Base-by-base conservation (phyloP, 2,888 invertebrate genomes). In the Oasisia sp. region DNA sequence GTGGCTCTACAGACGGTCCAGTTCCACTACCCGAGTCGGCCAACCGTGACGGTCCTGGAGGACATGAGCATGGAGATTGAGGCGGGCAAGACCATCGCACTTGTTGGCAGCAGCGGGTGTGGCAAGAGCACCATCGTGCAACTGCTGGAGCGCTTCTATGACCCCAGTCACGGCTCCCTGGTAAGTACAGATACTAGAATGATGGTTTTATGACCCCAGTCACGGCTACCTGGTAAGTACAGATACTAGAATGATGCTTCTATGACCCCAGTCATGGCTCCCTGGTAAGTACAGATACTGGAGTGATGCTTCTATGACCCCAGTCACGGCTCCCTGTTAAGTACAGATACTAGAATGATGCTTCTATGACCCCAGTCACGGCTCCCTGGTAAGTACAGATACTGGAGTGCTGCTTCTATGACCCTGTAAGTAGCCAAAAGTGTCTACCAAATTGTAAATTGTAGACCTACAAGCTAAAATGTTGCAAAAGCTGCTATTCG, bases 101-200 rank as follows among this genome's bases (percentile, higher is more conserved):
- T 94, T 32, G 96, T 96, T 4, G 98, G 32, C 96, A 97, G 97
- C 5, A 98, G 98, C 92, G 98, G 98, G 0, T 98, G 98, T 95
- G 98, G 98, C 27, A 98, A 98, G 96, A 98, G 98, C 89, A 98
- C 98, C 0, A 97, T 98, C 92, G 97, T 98, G 93, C 98, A 98
- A 95, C 96, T 98, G 90, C 96, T 98, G 0, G 97, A 98, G 96
- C 96, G 98, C 93, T 98, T 98, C 95, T 98, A 98, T 95, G 98
- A 94, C 91, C 93, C 94, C 44, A 14, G n/a, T 12, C 27, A n/a
- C 3, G 94, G 94, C 32, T 32, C 94, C 94, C 94, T 96, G 90
- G 95, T 94, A 98, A 97, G 97, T 96, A 58, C 32, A 50, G 14
- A 7, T 74, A 27, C 74, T n/a, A 4, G 90, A 27, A 93, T 19